Percentiles rank a stretch among this genome's conserved stretches.
Conservation (phyloP, 1,140 invertebrate species). For the Zaprionus kolodkinae region DNA sequence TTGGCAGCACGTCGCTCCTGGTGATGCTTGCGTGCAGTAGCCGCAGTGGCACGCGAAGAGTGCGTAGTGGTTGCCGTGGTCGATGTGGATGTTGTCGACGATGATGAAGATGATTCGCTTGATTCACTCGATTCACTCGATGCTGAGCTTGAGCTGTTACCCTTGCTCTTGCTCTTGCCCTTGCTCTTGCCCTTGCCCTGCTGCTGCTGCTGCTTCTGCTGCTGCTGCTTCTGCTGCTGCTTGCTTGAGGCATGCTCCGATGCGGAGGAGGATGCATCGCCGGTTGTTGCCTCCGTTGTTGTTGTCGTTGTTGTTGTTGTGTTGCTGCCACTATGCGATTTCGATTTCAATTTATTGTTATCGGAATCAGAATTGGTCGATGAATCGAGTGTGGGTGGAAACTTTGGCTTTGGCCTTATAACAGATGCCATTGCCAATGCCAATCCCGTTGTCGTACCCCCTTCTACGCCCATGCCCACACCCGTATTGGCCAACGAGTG, state of each 20-base stretch:
- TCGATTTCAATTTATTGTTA: background rate
- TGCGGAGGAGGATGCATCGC: background rate
- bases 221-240: too few relatives aligned
- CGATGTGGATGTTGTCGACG: slow-evolving; percentile 16
- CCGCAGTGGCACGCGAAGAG: slow-evolving; percentile 6
- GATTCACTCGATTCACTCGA: slow-evolving; percentile 4
- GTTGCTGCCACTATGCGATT: background rate
- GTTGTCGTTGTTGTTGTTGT: background rate
- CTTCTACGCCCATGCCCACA: background rate
- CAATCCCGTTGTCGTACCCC: background rate
- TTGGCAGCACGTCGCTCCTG: slow-evolving; percentile 30
- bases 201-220: background rate
- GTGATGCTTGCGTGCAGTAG: background rate
- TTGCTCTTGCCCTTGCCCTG: background rate
- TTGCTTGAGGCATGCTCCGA: background rate
- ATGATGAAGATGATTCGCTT: slow-evolving; percentile 16
- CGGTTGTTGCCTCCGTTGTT: background rate
- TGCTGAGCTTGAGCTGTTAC: background rate
- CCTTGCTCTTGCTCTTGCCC: background rate
- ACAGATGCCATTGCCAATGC: too few relatives aligned
- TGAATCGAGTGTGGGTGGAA: background rate
- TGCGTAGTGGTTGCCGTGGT: slow-evolving; percentile 13
- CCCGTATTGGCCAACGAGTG: slow-evolving; percentile 16
- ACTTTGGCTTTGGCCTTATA: background rate
- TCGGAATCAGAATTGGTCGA: background rate